Evolutionary conservation across 2,797 vertebrate species (phyloP).

Genomic region (Mycteria americana): DNA sequence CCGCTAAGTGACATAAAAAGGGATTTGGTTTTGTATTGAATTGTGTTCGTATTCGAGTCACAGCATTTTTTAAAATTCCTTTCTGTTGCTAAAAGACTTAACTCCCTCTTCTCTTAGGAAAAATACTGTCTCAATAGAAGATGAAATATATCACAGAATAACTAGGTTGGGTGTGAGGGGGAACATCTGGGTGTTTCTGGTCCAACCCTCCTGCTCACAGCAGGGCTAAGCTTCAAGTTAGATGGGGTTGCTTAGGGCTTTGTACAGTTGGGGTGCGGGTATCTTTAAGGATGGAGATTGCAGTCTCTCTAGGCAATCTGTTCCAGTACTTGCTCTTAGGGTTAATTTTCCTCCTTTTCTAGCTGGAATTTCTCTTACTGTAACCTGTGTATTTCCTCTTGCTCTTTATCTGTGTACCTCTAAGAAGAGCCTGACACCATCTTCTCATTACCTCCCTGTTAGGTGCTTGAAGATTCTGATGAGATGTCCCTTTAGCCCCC

Average conservation of each 20-base stretch:
- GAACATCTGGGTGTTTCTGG: background rate
- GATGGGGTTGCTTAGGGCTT: background rate
- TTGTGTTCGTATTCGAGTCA: background rate
- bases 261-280: background rate
- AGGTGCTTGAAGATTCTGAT: background rate
- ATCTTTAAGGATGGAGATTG: background rate
- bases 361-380: background rate
- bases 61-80: background rate
- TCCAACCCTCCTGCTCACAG: background rate
- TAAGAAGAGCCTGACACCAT: background rate
- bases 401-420: background rate
- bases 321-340: background rate
- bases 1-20: background rate
- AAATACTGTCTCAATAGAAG: background rate
- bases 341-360: background rate
- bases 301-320: background rate
- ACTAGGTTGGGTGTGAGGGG: background rate
- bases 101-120: background rate
- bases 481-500: background rate
- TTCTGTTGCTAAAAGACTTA: background rate
- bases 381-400: background rate
- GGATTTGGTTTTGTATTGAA: background rate
- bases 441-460: accelerated
- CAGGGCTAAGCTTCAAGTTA: background rate
- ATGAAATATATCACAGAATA: background rate